Conservation (phyloP, 64 coral and sea anemone species). For the Montipora sp. region DNA sequence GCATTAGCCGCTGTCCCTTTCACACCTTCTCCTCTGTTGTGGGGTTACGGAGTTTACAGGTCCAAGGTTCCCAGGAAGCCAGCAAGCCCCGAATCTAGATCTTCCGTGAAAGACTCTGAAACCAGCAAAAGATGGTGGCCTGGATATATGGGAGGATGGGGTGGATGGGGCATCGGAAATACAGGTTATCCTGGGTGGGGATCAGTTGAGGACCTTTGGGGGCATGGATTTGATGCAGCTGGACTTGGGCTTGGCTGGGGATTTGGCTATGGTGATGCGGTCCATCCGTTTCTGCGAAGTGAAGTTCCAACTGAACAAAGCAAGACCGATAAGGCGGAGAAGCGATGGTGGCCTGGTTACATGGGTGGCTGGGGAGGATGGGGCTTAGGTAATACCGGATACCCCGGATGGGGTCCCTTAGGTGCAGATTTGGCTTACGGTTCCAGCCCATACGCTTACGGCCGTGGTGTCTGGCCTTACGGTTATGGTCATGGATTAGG, state of each 20-base stretch:
- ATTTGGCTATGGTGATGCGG: neutral
- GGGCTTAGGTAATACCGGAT: constrained; percentile 72
- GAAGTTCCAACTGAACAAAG: neutral
- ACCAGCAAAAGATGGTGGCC: constrained; percentile 89
- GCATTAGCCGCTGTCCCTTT: constrained; percentile 29
- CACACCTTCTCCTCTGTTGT: neutral
- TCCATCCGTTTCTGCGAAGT: constrained; percentile 23
- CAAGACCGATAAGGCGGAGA: constrained; percentile 20
- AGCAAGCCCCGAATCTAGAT: constrained; percentile 16
- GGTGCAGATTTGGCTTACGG: neutral
- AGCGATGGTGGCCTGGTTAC: constrained; percentile 93
- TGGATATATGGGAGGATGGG: constrained; percentile 90
- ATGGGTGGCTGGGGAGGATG: constrained; percentile 94
- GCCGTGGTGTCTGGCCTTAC: constrained; percentile 14
- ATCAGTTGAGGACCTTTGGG: constrained; percentile 10
- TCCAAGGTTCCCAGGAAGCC: neutral
- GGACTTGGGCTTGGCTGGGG: constrained; percentile 46
- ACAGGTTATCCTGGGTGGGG: constrained; percentile 89
- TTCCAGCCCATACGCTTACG: constrained; percentile 22
- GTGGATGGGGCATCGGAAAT: constrained; percentile 86
- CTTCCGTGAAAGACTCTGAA: constrained; percentile 23
- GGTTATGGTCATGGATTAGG: constrained; percentile 46
- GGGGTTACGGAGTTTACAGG: neutral
- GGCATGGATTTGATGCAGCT: constrained; percentile 32
- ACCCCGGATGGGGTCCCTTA: constrained; percentile 82